Evolutionary conservation across 2,797 vertebrate species (phyloP), one percentile per base, ranked within the genome.

Genomic region (Tolypeutes matacus): DNA sequence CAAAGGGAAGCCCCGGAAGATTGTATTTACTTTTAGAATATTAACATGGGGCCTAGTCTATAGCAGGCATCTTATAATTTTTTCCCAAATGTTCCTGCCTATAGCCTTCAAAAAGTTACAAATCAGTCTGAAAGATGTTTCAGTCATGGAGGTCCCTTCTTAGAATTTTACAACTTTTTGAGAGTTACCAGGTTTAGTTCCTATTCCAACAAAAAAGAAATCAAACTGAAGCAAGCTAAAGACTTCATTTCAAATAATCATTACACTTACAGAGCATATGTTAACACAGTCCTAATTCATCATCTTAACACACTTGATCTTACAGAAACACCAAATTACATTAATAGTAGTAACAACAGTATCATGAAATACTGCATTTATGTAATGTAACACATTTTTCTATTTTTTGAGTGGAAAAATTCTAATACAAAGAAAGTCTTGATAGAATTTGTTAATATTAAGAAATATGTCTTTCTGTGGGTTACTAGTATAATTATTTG

Each of bases 31-130:
- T 46, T 89, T 75, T 69, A 70, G 64, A 72, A 91, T 10, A 73
- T 17, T 73, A 72, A 77, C 58, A 67, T 60, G n/a, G 42, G 25
- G 34, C 7, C 70, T 49, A 29, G 75, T 29, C 85, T 69, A 70
- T 3, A 76, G 60, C 9, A 64, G 20, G 20, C 60, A 70, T 69
- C 73, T 94, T 73, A 64, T 75, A 75, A 56, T 53, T n/a, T 34
- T 0, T 6, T 29, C 10, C 78, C 23, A 56, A 49, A 46, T 46
- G 70, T 76, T 86, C 70, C 34, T 62, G 67, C 29, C 27, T 51
- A n/a, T 2, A 13, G 36, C 25, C 29, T 94, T 87, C 58, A 51
- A 81, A 94, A 94, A 89, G 51, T 85, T 96, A 62, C 65, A 75
- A 39, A 17, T 75, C 31, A 75, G 42, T 58, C 10, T 67, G 39